These are phyloP conservation scores for Leptobrachium ailaonicum DNA, from an alignment of 2,113 vertebrate species.

Conservation along the genomic window DNA sequence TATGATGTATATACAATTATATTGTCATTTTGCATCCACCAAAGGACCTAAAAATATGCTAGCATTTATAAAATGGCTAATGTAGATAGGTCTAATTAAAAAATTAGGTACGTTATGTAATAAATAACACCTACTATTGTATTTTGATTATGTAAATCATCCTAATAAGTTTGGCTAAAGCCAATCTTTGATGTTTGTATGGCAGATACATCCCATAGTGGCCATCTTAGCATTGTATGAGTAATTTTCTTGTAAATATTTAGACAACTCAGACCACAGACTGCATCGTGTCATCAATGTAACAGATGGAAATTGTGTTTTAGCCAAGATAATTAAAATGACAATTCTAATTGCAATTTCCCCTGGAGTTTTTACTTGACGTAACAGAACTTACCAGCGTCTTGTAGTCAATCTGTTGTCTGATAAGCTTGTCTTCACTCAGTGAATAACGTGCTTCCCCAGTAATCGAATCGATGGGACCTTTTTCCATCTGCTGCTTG, in stretches of 20 bases:
- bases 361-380: not conserved
- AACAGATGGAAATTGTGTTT: not conserved
- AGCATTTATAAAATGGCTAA: no score
- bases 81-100: no score
- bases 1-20: no score
- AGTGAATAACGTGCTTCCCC: conserved; percentile 95
- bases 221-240: not conserved
- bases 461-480: conserved; percentile 94
- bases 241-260: not conserved
- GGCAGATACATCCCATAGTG: no score
- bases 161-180: no score
- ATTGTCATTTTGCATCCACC: no score
- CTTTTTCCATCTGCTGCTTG: conserved; percentile 96
- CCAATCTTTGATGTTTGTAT: no score
- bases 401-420: conserved; percentile 98
- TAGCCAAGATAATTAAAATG: not conserved
- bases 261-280: not conserved
- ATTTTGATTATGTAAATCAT: no score
- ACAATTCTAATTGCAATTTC: not conserved
- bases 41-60: no score
- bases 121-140: no score
- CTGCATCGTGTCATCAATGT: not conserved
- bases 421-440: conserved; percentile 97
- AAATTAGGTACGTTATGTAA: no score
- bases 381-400: conserved; percentile 81